Percentiles rank a stretch among this genome's conserved stretches.
phyloP scores from a whole-genome alignment of 1,140 invertebrate genomes.

The Formica exsecta region DNA sequence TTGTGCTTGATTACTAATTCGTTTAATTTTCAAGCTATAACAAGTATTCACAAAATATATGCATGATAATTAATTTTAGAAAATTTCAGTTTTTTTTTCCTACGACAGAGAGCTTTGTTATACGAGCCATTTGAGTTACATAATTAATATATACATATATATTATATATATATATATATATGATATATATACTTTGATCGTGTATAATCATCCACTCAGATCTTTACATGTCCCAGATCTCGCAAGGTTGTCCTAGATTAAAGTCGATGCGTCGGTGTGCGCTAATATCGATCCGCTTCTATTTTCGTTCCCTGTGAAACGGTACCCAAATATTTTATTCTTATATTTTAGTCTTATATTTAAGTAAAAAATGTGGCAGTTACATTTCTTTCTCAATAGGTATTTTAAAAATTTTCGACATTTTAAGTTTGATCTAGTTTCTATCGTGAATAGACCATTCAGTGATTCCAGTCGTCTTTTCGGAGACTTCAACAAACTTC shows the following conservation, averaged over 20 bases:
- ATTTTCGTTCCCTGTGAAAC: slow-evolving; percentile 33
- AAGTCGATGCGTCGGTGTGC: slow-evolving; percentile 39
- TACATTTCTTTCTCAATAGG: background rate
- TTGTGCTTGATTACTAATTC: background rate
- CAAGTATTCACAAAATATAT: background rate
- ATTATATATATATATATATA: slow-evolving; percentile 25
- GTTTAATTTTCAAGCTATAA: background rate
- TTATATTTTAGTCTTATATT: slow-evolving; percentile 3
- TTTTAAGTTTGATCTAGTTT: background rate
- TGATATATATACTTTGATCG: slow-evolving; percentile 2
- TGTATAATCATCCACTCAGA: slow-evolving; percentile 36
- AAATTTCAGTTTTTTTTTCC: background rate
- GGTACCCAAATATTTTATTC: background rate
- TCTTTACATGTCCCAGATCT: slow-evolving; percentile 57
- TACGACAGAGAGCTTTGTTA: background rate
- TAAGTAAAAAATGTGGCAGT: background rate
- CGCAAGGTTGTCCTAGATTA: slow-evolving; percentile 59
- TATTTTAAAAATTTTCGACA: background rate
- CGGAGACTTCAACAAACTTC: slow-evolving; percentile 68
- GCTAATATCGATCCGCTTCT: slow-evolving; percentile 59
- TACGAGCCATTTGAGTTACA: slow-evolving; percentile 3
- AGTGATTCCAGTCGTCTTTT: background rate
- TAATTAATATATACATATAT: slow-evolving; percentile 16
- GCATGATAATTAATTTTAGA: background rate
- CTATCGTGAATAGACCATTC: background rate